A percentile compares a stretch with the other conserved stretches of the same genome.
Evolutionary conservation across 2,888 invertebrate genomes (phyloP).

Genomic region (Drosophila buzzatii): DNA sequence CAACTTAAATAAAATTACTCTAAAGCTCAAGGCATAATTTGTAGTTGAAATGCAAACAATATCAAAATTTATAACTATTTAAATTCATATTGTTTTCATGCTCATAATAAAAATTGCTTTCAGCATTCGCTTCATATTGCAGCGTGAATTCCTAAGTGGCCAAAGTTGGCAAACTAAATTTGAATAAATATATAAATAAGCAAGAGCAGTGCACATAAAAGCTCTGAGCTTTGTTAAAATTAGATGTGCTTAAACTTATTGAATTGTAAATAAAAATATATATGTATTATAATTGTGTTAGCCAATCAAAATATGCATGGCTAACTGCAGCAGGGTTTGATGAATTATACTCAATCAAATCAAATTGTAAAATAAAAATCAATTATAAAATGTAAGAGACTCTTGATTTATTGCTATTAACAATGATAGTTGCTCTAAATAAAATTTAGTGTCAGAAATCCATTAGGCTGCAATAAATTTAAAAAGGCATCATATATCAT

Average conservation of each 20-base stretch:
- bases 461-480: background rate
- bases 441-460: background rate
- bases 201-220: background rate
- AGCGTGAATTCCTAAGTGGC: background rate
- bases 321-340: background rate
- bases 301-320: background rate
- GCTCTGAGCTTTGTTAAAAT: background rate
- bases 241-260: background rate
- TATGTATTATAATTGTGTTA: background rate
- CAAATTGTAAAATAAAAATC: background rate
- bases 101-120: background rate
- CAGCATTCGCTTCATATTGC: background rate
- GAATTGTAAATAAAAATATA: background rate
- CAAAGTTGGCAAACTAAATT: conserved; percentile 6
- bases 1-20: background rate
- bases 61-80: background rate
- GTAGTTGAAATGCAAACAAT: background rate
- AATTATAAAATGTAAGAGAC: background rate
- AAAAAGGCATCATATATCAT: background rate
- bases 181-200: conserved; percentile 4
- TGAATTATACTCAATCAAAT: too few species aligned
- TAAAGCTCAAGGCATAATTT: background rate
- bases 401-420: background rate
- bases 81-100: background rate
- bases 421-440: background rate